Conservation (phyloP, 2,888 invertebrate species). For the Dermolepida albohirtum region DNA sequence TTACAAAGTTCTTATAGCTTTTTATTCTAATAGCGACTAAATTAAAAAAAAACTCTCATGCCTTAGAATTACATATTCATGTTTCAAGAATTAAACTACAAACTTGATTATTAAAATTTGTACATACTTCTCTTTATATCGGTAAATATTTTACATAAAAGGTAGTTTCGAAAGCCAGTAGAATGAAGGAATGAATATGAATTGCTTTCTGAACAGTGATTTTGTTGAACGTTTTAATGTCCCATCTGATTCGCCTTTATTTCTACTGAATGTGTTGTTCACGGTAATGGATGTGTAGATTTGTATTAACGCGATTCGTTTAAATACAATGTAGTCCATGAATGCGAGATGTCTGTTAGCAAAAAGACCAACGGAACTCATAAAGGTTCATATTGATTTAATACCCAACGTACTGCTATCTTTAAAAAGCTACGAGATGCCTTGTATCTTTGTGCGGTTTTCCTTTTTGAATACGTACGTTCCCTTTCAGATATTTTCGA, state of each 20-base stretch:
- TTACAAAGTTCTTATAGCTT: too few relatives aligned
- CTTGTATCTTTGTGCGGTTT: not conserved
- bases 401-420: not conserved
- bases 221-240: not conserved
- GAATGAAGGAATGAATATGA: too few relatives aligned
- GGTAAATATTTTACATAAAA: too few relatives aligned
- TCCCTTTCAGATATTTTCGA: too few relatives aligned
- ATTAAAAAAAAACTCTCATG: too few relatives aligned
- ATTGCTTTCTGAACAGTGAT: not conserved
- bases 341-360: conserved; percentile 23
- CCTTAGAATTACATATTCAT: too few relatives aligned
- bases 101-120: too few relatives aligned
- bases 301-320: conserved; percentile 24
- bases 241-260: not conserved
- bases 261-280: conserved; percentile 2
- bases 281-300: conserved; percentile 13
- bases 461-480: too few relatives aligned
- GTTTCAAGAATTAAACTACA: too few relatives aligned
- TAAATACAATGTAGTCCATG: conserved; percentile 33
- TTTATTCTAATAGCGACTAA: too few relatives aligned
- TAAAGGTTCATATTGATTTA: conserved; percentile 29
- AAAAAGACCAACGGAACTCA: conserved; percentile 15
- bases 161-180: not conserved
- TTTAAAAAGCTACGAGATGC: not conserved
- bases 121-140: too few relatives aligned